Base-by-base conservation (phyloP, 2,888 invertebrate genomes). In the Clistopyga incitator region DNA sequence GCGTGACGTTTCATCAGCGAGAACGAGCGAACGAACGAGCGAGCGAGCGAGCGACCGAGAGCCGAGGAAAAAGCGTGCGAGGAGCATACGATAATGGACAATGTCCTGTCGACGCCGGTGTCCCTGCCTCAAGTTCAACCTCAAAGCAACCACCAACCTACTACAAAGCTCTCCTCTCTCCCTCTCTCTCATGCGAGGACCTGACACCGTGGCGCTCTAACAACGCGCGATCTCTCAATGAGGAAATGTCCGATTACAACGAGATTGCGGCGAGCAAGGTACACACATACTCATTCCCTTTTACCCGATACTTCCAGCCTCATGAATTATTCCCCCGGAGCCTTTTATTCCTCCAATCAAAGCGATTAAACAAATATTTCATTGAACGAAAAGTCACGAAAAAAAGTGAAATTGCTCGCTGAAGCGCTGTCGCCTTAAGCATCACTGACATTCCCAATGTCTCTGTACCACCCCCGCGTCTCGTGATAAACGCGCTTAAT, bases 201-300 rank as follows among this genome's bases (percentile, higher is more conserved):
- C 88, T 88, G 90, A 90, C 91, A 91, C 89, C 89, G 88, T 90
- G 87, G 88, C 87, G 87, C 86, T 88, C 87, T 86, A 86, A 25
- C 50, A 76, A 80, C 64, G 59, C 42, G 79, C 47, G 74, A 77
- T 71, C 81, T 54, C 50, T 64, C 92, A 91, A 92, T 92, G 92
- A 92, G 92, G 92, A 92, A 92, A 92, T 90, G 91, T 90, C 90
- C 89, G 91, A 92, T 92, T 92, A 92, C 90, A 91, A 90, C 88
- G 85, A 68, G 61, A 77, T 68, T 64, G 65, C 56, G 65, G 11
- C 23, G 29, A 80, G 70, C 54, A 56, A 56, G 70, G 42, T 45
- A 34, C 38, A 70, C 59, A 25, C 67, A 29, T 52, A 42, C 29
- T 10, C 56, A 18, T 13, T 67, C 25, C 50, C 74, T 72, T 72